Percentiles rank a stretch among this genome's conserved stretches.
Evolutionary conservation across 2,888 invertebrate genomes (phyloP).

Genomic region (Caenorhabditis panamensis): DNA sequence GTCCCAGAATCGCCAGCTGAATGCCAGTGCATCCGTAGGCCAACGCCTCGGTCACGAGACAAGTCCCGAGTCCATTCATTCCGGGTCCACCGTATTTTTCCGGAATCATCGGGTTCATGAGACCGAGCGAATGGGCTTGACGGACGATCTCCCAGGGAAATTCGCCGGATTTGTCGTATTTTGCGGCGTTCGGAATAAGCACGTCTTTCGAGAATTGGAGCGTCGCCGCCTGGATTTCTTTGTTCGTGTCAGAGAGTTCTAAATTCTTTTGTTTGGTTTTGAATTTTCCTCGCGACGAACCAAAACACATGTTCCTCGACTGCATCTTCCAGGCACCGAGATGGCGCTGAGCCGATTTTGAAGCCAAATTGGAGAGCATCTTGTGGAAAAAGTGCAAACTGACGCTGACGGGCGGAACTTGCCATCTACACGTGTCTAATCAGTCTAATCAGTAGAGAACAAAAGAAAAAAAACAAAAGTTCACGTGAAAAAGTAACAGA

Average conservation of each 20-base stretch:
- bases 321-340: no score
- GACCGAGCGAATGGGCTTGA: slow-evolving; percentile 90
- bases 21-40: slow-evolving; percentile 94
- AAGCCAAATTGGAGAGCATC: no score
- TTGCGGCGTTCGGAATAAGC: slow-evolving; percentile 88
- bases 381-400: no score
- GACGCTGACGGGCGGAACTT: no score
- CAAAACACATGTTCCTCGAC: no score
- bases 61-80: slow-evolving; percentile 84
- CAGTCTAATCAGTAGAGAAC: no score
- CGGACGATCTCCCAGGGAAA: slow-evolving; percentile 96
- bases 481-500: no score
- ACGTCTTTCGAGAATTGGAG: slow-evolving; percentile 91
- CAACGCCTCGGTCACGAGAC: slow-evolving; percentile 90
- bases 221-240: slow-evolving; percentile 89
- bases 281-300: no score
- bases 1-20: slow-evolving; percentile 89
- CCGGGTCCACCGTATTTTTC: slow-evolving; percentile 85
- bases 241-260: slow-evolving; percentile 81
- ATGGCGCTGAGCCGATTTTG: no score
- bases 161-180: slow-evolving; percentile 90
- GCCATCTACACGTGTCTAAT: no score
- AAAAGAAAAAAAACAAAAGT: no score
- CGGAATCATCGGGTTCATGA: slow-evolving; percentile 92
- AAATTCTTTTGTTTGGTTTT: no score